These are phyloP conservation scores for Myripristis murdjan DNA, from an alignment of 2,797 vertebrate genomes.

Conservation along the genomic window DNA sequence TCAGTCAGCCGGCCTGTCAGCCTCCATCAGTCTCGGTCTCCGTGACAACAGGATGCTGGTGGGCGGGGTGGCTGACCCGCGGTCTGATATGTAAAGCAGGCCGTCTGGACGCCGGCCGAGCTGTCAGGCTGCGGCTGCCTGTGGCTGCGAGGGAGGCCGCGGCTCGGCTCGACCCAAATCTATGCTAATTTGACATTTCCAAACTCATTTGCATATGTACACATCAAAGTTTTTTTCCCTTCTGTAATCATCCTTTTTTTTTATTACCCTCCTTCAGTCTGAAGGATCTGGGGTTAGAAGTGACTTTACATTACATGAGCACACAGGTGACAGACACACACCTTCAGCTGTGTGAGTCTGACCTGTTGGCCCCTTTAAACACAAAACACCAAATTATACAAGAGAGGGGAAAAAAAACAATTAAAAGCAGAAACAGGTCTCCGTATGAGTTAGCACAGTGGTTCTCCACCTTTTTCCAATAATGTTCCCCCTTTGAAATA, in stretches of 20 bases:
- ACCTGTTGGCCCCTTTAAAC: too few species aligned
- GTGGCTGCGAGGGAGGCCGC: constrained; percentile 89
- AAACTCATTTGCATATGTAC: constrained; percentile 92
- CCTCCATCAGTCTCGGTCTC: constrained; percentile 89
- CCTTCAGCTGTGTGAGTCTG: too few species aligned
- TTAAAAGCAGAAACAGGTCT: too few species aligned
- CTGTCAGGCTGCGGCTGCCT: constrained; percentile 90
- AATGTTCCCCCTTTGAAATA: too few species aligned
- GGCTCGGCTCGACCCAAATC: constrained; percentile 92
- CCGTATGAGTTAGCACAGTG: too few species aligned
- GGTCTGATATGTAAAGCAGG: constrained; percentile 90
- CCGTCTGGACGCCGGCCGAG: constrained; percentile 90
- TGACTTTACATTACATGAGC: too few species aligned
- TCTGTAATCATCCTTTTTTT: constrained; percentile 6
- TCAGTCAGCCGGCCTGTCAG: constrained; percentile 89
- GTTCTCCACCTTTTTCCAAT: too few species aligned
- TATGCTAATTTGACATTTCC: constrained; percentile 99
- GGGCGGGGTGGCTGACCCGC: constrained; percentile 85
- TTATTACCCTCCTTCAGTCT: constrained; percentile 17
- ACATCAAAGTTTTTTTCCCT: constrained; percentile 85
- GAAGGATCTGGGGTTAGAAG: too few species aligned
- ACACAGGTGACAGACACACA: too few species aligned
- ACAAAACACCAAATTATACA: too few species aligned
- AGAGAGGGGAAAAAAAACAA: too few species aligned
- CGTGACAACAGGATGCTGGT: constrained; percentile 88